Conservation (phyloP, 2,797 vertebrate species). For the Pterois miles region DNA sequence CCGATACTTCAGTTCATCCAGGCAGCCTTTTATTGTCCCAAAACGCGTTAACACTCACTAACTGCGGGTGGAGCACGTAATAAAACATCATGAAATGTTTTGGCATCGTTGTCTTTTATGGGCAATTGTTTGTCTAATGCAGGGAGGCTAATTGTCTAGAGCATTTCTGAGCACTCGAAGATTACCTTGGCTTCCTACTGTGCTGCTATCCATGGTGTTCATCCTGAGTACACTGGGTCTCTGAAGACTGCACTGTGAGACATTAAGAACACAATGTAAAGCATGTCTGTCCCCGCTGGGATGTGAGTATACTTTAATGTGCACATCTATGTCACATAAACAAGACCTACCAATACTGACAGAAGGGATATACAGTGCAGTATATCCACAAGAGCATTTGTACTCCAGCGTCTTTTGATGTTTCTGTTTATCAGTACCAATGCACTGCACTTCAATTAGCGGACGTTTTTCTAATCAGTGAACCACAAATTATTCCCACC, state of each 20-base stretch:
- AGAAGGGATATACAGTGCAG: conserved; percentile 56
- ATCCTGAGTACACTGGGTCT: conserved; percentile 81
- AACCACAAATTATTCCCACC: conserved; percentile 63
- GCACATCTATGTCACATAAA: conserved; percentile 76
- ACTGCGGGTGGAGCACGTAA: conserved; percentile 52
- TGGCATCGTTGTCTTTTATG: conserved; percentile 65
- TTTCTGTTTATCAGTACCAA: conserved; percentile 69
- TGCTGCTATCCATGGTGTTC: conserved; percentile 83
- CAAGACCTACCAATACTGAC: conserved; percentile 60
- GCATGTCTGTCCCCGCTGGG: conserved; percentile 73
- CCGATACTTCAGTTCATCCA: conserved; percentile 57
- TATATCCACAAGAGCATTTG: conserved; percentile 67
- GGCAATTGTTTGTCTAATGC: conserved; percentile 71
- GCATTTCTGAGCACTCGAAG: conserved; percentile 69
- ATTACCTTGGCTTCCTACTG: conserved; percentile 76
- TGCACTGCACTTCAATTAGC: conserved; percentile 70
- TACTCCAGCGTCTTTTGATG: conserved; percentile 67
- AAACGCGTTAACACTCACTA: conserved; percentile 62
- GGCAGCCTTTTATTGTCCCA: conserved; percentile 59
- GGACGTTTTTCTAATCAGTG: conserved; percentile 48
- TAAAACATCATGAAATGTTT: conserved; percentile 60
- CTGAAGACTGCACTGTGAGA: conserved; percentile 85
- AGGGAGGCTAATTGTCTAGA: conserved; percentile 71
- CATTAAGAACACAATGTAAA: conserved; percentile 78
- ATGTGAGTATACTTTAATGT: conserved; percentile 76